These are phyloP conservation scores for Hippoglossus hippoglossus DNA, from an alignment of 2,797 vertebrate species.

Conservation along the genomic window DNA sequence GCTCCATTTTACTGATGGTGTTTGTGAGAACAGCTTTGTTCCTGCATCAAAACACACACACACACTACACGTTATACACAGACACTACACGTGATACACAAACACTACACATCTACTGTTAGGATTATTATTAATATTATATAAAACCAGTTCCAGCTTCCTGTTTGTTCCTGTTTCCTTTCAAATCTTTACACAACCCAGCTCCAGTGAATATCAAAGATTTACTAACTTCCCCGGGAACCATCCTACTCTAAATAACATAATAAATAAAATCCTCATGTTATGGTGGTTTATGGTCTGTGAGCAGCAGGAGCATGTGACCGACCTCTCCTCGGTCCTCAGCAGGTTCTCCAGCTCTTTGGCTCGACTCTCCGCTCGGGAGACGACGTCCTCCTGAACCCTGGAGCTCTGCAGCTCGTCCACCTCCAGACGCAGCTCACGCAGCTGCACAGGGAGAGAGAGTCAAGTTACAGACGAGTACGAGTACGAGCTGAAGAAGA, in stretches of 20 bases:
- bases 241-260: no score
- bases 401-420: slow-evolving; percentile 81
- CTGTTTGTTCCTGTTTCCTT: no score
- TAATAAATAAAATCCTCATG: no score
- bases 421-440: slow-evolving; percentile 78
- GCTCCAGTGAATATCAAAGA: no score
- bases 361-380: slow-evolving; percentile 73
- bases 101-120: no score
- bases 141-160: no score
- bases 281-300: no score
- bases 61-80: not conserved
- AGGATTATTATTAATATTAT: no score
- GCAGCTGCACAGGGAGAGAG: slow-evolving; percentile 64
- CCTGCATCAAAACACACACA: slow-evolving; percentile 60
- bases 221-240: no score
- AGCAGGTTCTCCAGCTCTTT: slow-evolving; percentile 84
- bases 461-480: not conserved
- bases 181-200: no score
- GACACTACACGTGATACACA: no score
- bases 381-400: slow-evolving; percentile 82
- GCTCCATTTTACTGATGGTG: slow-evolving; percentile 83
- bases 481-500: no score
- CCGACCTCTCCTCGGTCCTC: slow-evolving; percentile 81
- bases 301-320: not conserved
- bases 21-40: slow-evolving; percentile 77